Evolutionary conservation across 2,888 invertebrate genomes (phyloP).

Genomic region (Rugalucina vietnamica): DNA sequence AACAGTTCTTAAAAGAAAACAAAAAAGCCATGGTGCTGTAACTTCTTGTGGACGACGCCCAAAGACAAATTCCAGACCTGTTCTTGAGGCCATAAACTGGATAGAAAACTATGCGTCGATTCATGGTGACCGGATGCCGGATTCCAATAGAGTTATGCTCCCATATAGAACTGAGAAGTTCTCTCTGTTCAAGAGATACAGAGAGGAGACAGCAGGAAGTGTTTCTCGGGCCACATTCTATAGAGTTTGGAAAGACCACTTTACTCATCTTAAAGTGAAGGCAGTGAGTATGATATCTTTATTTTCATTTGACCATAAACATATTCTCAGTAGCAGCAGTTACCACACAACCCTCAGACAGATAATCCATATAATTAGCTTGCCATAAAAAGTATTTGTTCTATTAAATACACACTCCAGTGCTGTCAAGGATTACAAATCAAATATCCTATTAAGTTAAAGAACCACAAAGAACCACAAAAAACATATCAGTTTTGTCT

Average conservation of each 20-base stretch:
- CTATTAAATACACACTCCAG: background rate
- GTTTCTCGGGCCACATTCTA: background rate
- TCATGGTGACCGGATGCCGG: constrained; percentile 31
- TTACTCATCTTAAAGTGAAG: constrained; percentile 11
- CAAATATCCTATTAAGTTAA: background rate
- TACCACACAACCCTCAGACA: too few relatives aligned
- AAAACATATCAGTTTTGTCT: too few relatives aligned
- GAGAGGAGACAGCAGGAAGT: background rate
- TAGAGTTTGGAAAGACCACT: background rate
- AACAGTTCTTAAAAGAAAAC: background rate
- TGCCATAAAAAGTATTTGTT: background rate
- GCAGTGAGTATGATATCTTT: background rate
- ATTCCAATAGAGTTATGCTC: background rate
- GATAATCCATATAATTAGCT: too few relatives aligned
- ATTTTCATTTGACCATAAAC: background rate
- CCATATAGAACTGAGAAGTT: constrained; percentile 14
- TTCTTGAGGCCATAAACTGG: background rate
- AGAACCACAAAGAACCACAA: background rate
- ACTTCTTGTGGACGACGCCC: background rate
- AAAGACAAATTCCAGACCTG: background rate
- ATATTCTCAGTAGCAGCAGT: too few relatives aligned
- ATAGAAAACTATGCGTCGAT: constrained; percentile 11
- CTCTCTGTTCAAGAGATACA: background rate
- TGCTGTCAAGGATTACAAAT: background rate
- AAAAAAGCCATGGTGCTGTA: background rate